Evolutionary conservation across 1,140 invertebrate genomes (phyloP), one percentile per base, ranked within the genome.

Genomic region (Cepaea nemoralis): DNA sequence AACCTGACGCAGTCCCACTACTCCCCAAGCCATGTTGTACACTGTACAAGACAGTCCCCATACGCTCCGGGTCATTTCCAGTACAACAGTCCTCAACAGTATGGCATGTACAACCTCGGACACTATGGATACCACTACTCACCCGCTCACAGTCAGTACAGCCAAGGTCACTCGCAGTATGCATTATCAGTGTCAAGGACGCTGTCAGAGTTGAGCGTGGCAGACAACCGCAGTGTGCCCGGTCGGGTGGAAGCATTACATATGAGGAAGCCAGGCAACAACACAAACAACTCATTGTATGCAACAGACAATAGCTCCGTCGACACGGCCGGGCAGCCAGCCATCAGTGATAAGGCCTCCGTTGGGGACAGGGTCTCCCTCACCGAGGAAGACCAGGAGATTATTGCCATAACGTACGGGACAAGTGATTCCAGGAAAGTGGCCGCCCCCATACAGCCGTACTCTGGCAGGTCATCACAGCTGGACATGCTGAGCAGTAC

Each of bases 341-440:
- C 22, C n/a, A 8, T 45, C n/a, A 63, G 59, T 31, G 59, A 63
- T 31, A 31, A 27, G 27, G 27, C n/a, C 42, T 55, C 75, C 24
- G 40, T 69, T 45, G 78, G 78, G 31, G 78, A 80, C 35, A 27
- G 78, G 45, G 42, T 73, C 0, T 80, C 78, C 1, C 35, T 80
- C 6, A 80, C 67, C 22, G 78, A 80, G 35, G 78, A 80, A 73
- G 78, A 80, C 35, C 39, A 80, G 27, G 78, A 80, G 31, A 48
- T 80, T 16, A 80, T 80, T 33, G 39, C 78, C 1, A 80, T 80
- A 70, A 80, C 78, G 39, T 80, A 67, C 48, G 78, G 78, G 39
- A 73, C 39, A 19, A 69, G 37, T 31, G 33, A 78, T 31, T 3
- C 35, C 63, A 69, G 63, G 63, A 69, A 45, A 69, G 10, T 69